Evolutionary conservation across 2,888 invertebrate species (phyloP), one percentile per base, ranked within the genome.

Genomic region (Charanyca ferruginea): DNA sequence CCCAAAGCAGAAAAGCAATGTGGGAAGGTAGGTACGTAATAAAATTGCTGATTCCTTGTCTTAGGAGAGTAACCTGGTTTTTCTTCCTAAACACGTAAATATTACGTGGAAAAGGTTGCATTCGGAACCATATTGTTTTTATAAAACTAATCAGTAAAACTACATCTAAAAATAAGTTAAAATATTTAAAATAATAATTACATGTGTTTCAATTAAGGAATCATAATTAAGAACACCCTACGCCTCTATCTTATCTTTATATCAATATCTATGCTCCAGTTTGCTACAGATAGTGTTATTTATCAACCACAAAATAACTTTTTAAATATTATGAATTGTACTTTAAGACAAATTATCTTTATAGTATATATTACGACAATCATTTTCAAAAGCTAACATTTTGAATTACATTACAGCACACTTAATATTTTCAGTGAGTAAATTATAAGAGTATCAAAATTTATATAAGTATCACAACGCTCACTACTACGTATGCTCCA

Each of bases 191-290:
- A 38, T 22, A 28, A 49, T 49, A 22, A 48, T 49, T 22, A 69
- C 11, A 23, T 13, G 3, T 60, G 23, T 53, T 66, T 42, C 51
- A 66, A 68, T 65, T 74, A 71, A 52, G 60, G n/a, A 77, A 48
- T 61, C 22, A 76, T 80, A 87, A 87, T 89, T 86, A 86, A 83
- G 69, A 83, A 66, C 71, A 69, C 62, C 70, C 64, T 61, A 61
- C 73, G 48, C 20, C 61, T 66, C 66, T 85, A 89, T 85, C 88
- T 91, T 91, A 91, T 92, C 91, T 86, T 66, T 84, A 80, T 88
- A 89, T 88, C 89, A 87, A 87, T 89, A 90, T 88, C 86, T 83
- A 80, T 78, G 90, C 73, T 85, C 90, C 79, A 91, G 85, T 90
- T 90, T 85, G 79, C 79, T 80, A 77, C 65, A 89, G 93, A 93